Evolutionary conservation across 2,797 vertebrate genomes (phyloP).

Genomic region (Coregonus sp.): DNA sequence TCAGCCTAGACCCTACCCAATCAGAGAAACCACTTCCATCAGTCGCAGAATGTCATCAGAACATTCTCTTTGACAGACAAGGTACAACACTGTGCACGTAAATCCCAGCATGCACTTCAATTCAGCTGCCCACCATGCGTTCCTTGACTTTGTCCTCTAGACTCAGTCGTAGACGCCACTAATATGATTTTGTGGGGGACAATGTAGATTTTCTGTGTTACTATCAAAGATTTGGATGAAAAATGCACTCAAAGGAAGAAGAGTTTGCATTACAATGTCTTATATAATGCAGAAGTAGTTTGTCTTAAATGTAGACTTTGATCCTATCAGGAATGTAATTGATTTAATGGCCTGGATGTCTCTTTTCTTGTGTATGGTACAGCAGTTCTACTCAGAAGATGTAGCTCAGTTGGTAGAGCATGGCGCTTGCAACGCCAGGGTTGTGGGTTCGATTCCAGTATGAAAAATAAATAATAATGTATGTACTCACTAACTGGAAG

Average conservation of each 20-base stretch:
- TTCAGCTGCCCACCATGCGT: slow-evolving; percentile 33
- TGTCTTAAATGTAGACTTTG: slow-evolving; percentile 33
- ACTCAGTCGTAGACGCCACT: slow-evolving; percentile 13
- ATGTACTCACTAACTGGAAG: too few species aligned
- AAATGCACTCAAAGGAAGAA: slow-evolving; percentile 39
- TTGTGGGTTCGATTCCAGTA: too few species aligned
- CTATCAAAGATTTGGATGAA: slow-evolving; percentile 38
- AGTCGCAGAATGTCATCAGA: slow-evolving; percentile 58
- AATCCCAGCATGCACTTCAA: slow-evolving; percentile 28
- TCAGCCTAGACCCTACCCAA: slow-evolving; percentile 60
- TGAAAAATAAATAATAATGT: too few species aligned
- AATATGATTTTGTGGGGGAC: slow-evolving; percentile 44
- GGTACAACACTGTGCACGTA: slow-evolving; percentile 21
- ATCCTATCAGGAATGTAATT: slow-evolving; percentile 45
- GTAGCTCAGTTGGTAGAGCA: neutral
- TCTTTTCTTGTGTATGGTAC: slow-evolving; percentile 29
- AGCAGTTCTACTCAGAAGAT: slow-evolving; percentile 38
- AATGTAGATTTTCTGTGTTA: slow-evolving; percentile 44
- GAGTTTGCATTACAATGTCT: slow-evolving; percentile 38
- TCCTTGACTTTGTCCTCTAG: slow-evolving; percentile 24
- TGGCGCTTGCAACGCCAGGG: too few species aligned
- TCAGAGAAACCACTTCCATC: slow-evolving; percentile 61
- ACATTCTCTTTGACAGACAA: slow-evolving; percentile 60
- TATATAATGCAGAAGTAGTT: slow-evolving; percentile 44
- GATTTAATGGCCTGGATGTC: slow-evolving; percentile 47